Base-by-base conservation (phyloP, 2,113 vertebrate genomes). In the Regulus satrapa region DNA sequence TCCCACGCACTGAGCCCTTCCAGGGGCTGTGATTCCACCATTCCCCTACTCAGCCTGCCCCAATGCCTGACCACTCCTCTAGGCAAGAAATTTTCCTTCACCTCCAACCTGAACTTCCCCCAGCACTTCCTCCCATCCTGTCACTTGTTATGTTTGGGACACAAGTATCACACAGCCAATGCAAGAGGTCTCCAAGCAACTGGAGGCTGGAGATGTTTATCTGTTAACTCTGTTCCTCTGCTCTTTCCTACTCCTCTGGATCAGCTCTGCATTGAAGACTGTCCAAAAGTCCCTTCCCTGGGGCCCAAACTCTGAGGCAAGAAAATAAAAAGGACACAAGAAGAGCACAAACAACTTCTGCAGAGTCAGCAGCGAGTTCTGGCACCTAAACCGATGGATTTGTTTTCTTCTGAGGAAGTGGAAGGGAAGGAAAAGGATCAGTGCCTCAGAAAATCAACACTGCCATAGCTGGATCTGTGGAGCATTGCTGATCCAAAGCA, bases 391-490 rank as follows among this genome's bases (percentile, higher is more conserved):
- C n/a, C 24, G 36, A 58, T 21, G 10, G 52, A 26, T 49, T 92
- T 94, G 91, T 94, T 95, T 95, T 82, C 93, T 94, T 95, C 49
- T 89, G 74, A 94, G 87, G 91, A 85, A 49, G 0, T 52, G 71
- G 56, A 78, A 81, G 58, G 87, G 95, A 91, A 91, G 93, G 91
- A 93, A 93, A 36, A 2, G 0, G 32, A 68, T 91, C 77, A 94
- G 91, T 52, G 66, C 77, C 86, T 62, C 14, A 82, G 91, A 77
- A 85, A 78, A 91, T 21, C 78, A 85, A 2, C 48, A 31, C 25
- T 26, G 48, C 55, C 66, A 45, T 86, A 85, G 93, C 91, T 89
- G 94, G 58, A 52, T 48, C 87, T 3, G 0, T 11, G 40, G 62
- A 84, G 85, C 28, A 1, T 2, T 63, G 71, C 91, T 81, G 62